Evolutionary conservation across 1,140 invertebrate genomes (phyloP), one percentile per base, ranked within the genome.

Genomic region (Cydia pomonella): DNA sequence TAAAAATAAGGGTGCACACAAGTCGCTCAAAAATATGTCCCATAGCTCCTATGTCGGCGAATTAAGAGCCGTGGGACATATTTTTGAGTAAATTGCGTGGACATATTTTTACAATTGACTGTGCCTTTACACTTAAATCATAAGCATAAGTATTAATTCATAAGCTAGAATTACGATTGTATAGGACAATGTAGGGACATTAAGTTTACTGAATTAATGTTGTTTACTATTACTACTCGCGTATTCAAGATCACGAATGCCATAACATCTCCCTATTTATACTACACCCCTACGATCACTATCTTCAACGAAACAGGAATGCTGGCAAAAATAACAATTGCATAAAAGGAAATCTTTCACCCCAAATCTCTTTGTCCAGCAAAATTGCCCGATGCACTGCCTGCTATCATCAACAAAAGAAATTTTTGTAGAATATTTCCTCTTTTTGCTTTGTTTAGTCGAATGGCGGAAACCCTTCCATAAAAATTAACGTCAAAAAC

Each of bases 331-430:
- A 89, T 84, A 86, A 86, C 87, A 44, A 44, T 44, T 44, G 41
- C 41, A 44, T 44, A 81, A 75, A 82, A 87, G 84, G 85, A 84
- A 81, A 85, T 74, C 74, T 69, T 77, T 76, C 83, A 77, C 66
- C 80, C 79, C 80, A 84, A 86, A 81, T 78, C 79, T 82, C 80
- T 83, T 83, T 85, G 82, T 80, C 80, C 77, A 78, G 80, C 77
- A 81, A 87, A 85, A 88, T 87, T 86, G 79, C 79, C 80, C 80
- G 77, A 77, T 88, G 86, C 82, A 84, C 21, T 76, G 78, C 72
- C 77, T 73, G 59, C 78, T 79, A 77, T 82, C 84, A 79, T 83
- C 81, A 80, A 84, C 80, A 79, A 82, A 84, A 83, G 80, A 84
- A 82, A 76, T 63, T 87, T 77, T 82, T 76, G 75, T 74, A 74